A percentile compares a stretch with the other conserved stretches of the same genome.
phyloP scores from a whole-genome alignment of 2,888 invertebrate species.

The Villa cingulata region DNA sequence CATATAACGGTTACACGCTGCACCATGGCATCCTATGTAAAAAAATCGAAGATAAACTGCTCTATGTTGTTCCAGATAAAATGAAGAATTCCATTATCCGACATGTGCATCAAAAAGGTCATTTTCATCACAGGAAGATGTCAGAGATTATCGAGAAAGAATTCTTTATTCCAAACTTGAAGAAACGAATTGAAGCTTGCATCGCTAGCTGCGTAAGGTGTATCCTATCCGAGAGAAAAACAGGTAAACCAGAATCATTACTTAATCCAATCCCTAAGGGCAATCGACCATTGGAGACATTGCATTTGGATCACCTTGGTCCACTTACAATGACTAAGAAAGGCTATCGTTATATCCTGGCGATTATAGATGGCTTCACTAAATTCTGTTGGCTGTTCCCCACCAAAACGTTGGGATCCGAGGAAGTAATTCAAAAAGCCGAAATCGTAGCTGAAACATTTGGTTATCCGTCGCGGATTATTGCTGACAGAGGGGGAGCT shows the following conservation, averaged over 20 bases:
- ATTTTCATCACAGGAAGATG: conserved; percentile 7
- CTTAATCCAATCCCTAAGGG: conserved; percentile 24
- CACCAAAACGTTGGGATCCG: too few species aligned
- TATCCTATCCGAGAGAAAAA: conserved; percentile 16
- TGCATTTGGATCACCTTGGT: too few species aligned
- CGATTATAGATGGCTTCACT: too few species aligned
- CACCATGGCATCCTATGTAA: background rate
- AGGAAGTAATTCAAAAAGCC: too few species aligned
- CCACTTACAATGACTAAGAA: too few species aligned
- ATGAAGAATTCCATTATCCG: conserved; percentile 10
- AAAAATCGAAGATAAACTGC: background rate
- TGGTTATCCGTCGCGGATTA: too few species aligned
- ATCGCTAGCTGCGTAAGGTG: conserved; percentile 8
- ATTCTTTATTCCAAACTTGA: background rate
- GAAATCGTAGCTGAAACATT: too few species aligned
- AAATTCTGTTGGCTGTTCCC: too few species aligned
- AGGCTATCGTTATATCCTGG: too few species aligned
- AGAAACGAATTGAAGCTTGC: background rate
- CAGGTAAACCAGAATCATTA: conserved; percentile 24
- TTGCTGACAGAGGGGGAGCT: too few species aligned
- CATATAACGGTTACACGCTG: background rate
- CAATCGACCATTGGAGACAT: too few species aligned
- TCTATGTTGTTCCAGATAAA: conserved; percentile 10
- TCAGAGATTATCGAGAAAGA: conserved; percentile 2
- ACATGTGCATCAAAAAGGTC: conserved; percentile 9